These are phyloP conservation scores for Alouatta palliata DNA, from an alignment of 2,113 vertebrate genomes.

Conservation along the genomic window DNA sequence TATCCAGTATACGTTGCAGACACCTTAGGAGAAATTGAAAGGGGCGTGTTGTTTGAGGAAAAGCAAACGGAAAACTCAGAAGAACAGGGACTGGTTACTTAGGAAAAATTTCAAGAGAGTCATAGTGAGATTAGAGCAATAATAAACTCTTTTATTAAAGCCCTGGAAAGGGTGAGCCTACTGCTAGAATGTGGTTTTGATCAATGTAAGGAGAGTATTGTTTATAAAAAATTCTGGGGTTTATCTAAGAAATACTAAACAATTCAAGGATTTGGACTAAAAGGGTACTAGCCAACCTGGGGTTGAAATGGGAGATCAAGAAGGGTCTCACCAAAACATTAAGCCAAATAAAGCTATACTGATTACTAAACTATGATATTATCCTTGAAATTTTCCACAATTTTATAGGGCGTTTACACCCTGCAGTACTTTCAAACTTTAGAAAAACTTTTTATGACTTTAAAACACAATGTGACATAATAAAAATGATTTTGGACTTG, in stretches of 20 bases:
- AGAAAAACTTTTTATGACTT: neutral
- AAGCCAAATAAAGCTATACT: neutral
- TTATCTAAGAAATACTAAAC: conserved; percentile 31
- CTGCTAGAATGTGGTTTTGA: neutral
- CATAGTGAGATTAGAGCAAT: neutral
- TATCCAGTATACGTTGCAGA: neutral
- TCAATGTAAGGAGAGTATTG: neutral
- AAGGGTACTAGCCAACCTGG: neutral
- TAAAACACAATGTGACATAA: neutral
- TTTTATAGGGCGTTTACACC: neutral
- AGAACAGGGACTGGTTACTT: neutral
- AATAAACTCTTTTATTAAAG: neutral
- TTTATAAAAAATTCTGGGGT: neutral
- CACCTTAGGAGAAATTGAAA: neutral
- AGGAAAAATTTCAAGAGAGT: neutral
- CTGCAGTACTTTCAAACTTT: neutral
- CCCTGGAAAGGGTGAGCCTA: neutral
- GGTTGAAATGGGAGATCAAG: neutral
- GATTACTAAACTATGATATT: neutral
- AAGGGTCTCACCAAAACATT: neutral
- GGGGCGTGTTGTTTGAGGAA: neutral
- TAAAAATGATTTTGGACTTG: neutral
- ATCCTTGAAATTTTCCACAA: neutral
- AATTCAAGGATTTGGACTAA: neutral
- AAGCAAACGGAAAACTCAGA: neutral